Evolutionary conservation across 2,797 vertebrate species (phyloP), one percentile per base, ranked within the genome.

Genomic region (Macropus fuliginosus): DNA sequence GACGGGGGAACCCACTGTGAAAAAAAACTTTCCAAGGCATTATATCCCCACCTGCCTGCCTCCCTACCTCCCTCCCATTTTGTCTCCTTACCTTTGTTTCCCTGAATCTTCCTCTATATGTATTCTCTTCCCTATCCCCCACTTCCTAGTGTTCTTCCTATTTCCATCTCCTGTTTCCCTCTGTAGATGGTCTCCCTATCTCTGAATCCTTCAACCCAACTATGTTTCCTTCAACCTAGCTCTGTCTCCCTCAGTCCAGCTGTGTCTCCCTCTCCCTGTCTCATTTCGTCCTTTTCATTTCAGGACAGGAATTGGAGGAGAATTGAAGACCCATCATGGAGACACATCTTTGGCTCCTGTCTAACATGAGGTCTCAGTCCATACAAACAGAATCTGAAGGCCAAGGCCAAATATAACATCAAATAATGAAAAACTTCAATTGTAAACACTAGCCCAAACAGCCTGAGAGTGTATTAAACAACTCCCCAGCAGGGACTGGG

Each of bases 371-470:
- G 97, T 98, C 97, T 98, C 94, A 97, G 97, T 92, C 0, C 24
- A 59, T 97, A 97, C 95, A 98, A 96, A 98, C 96, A 96, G 97
- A 98, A 97, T 97, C 97, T 40, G 97, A 97, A 96, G 95, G 95
- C 96, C 74, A 2, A 91, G 95, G 98, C 99, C 98, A 99, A 99
- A 97, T 97, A 98, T 95, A 99, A 98, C 98, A 98, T 98, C 97
- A 98, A 98, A 98, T 98, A 98, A 98, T 98, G 97, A 98, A 98
- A 98, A 98, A 97, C 97, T 98, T 97, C 97, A 98, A 97, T 98
- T 97, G 98, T 98, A 99, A 98, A 98, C 98, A 98, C 98, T 97
- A 97, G 98, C 97, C 96, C 95, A 97, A 98, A 98, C 97, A 98
- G 97, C 98, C 98, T 98, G 98, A 87, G 74, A 50, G 74, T 87